These are phyloP conservation scores for Stenopsyche tienmushanensis DNA, from an alignment of 1,140 invertebrate species.

Conservation along the genomic window DNA sequence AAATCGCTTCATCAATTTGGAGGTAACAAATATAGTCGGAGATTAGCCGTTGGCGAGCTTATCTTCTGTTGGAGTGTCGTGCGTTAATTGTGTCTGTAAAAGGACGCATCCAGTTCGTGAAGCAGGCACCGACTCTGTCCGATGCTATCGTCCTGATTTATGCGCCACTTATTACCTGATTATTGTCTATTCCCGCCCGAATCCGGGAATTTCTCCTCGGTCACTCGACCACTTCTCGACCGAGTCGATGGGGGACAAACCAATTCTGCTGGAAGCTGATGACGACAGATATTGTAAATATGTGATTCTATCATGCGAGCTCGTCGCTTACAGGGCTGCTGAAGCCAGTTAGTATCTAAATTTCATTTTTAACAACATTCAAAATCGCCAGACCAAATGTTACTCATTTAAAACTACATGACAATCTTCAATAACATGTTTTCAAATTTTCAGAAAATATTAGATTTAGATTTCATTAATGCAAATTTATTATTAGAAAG, in stretches of 20 bases:
- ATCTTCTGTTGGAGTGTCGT: slow-evolving; percentile 4
- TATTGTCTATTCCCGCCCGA: slow-evolving; percentile 23
- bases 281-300: too few relatives aligned
- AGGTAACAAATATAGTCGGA: slow-evolving; percentile 6
- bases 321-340: too few relatives aligned
- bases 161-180: slow-evolving; percentile 32
- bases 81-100: slow-evolving; percentile 28
- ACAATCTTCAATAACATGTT: too few relatives aligned
- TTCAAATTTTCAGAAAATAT: too few relatives aligned
- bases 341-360: too few relatives aligned
- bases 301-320: too few relatives aligned
- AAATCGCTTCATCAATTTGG: slow-evolving; percentile 9
- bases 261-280: too few relatives aligned
- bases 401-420: too few relatives aligned
- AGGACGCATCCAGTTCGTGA: slow-evolving; percentile 15
- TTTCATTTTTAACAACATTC: background rate
- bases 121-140: background rate
- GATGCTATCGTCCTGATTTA: slow-evolving; percentile 29
- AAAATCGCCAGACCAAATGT: background rate
- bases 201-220: background rate
- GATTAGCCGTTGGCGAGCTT: slow-evolving; percentile 6
- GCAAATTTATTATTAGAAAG: too few relatives aligned
- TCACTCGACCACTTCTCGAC: background rate
- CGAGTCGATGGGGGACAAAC: background rate
- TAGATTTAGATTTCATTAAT: too few relatives aligned